Percentiles rank a stretch among this genome's conserved stretches.
Conservation (phyloP, 2,797 vertebrate species). For the Tolypeutes matacus region DNA sequence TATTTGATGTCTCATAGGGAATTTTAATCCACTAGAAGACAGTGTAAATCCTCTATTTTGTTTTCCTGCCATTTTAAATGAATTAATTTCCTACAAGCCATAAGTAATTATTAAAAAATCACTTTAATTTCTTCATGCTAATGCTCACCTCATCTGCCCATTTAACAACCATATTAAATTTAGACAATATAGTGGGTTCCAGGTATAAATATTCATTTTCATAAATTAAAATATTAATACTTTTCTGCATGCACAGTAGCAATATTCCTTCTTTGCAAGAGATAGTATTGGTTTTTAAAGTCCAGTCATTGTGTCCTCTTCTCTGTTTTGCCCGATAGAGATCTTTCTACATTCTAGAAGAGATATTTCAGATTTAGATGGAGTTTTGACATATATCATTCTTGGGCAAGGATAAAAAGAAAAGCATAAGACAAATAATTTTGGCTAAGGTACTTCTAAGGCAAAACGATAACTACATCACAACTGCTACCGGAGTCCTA, state of each 20-base stretch:
- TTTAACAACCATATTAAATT: not conserved
- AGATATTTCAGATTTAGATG: not conserved
- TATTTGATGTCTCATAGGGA: constrained; percentile 69
- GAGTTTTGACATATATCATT: not conserved
- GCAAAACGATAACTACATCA: not conserved
- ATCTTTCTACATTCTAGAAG: not conserved
- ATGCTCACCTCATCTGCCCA: not conserved
- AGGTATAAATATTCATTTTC: constrained; percentile 39
- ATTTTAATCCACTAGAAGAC: constrained; percentile 53
- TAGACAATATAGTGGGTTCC: not conserved
- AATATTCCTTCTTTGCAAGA: constrained; percentile 67
- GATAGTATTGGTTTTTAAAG: constrained; percentile 51
- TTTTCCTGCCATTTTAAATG: not conserved
- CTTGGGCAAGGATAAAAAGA: not conserved
- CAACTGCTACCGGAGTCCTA: not conserved
- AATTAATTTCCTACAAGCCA: not conserved
- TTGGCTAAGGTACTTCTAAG: not conserved
- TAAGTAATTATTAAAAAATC: constrained; percentile 47
- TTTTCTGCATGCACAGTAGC: not conserved
- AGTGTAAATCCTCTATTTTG: not conserved
- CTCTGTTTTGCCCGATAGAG: constrained; percentile 58
- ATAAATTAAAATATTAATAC: constrained; percentile 55
- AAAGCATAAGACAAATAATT: not conserved
- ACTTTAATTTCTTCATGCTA: constrained; percentile 41
- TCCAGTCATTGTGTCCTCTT: not conserved